phyloP scores from a whole-genome alignment of 1,140 invertebrate species.

The Lepidurus couesii region DNA sequence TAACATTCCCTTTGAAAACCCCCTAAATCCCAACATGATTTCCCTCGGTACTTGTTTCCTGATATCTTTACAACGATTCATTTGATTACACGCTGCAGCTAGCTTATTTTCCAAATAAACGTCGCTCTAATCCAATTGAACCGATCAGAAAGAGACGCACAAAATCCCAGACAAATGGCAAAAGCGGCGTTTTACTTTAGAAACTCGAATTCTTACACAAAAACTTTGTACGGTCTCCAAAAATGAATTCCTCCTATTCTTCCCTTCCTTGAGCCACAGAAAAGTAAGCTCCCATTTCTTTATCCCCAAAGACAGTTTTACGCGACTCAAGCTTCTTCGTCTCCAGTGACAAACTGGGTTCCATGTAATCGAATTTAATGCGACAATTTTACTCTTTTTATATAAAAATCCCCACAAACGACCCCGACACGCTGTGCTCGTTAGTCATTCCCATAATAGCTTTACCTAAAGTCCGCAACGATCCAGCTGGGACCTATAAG shows the following conservation, averaged over 20 bases:
- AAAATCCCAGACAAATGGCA: neutral
- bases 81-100: neutral
- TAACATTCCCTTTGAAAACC: neutral
- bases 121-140: neutral
- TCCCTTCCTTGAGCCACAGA: neutral
- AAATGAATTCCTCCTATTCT: neutral
- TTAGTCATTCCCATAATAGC: neutral
- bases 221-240: neutral
- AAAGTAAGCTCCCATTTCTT: neutral
- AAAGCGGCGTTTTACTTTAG: neutral
- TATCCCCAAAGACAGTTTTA: neutral
- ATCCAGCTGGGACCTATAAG: neutral
- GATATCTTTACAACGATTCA: neutral
- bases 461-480: neutral
- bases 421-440: neutral
- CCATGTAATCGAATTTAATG: slow-evolving; percentile 4
- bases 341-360: neutral
- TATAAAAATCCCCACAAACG: neutral
- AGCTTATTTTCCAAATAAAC: neutral
- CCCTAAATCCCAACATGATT: slow-evolving; percentile 4
- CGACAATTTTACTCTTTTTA: neutral
- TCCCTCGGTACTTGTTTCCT: slow-evolving; percentile 8
- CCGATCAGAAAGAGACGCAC: neutral
- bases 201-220: neutral
- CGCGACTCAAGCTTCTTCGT: neutral